Conservation (phyloP, 2,113 vertebrate genomes). For the Rhinolophus sinicus region DNA sequence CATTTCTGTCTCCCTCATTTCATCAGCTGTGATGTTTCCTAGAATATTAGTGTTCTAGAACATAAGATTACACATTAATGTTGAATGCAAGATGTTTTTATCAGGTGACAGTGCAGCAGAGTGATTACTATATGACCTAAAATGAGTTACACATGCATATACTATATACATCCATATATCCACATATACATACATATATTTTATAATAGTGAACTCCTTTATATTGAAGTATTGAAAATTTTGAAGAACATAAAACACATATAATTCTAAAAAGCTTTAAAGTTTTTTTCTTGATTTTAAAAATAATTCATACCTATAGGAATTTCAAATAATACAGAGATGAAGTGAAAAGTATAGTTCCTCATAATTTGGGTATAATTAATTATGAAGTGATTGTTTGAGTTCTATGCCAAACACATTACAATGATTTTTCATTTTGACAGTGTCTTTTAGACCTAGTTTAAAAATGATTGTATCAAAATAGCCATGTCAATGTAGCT, state of each 20-base stretch:
- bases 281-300: not conserved
- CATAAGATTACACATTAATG: not conserved
- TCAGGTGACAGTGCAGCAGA: not conserved
- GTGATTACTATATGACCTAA: not conserved
- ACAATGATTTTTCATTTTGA: slow-evolving; percentile 37
- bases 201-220: not conserved
- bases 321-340: not conserved
- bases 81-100: not conserved
- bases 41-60: not conserved
- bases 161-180: not conserved
- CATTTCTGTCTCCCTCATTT: not conserved
- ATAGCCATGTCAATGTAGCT: not conserved
- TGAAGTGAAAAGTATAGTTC: not conserved
- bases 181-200: not conserved
- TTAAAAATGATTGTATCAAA: slow-evolving; percentile 35
- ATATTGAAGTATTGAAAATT: not conserved
- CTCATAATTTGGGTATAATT: not conserved
- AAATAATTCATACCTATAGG: not conserved
- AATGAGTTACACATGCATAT: not conserved
- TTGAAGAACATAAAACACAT: not conserved
- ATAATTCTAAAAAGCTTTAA: not conserved
- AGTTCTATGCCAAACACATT: not conserved
- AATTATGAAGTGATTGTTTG: not conserved
- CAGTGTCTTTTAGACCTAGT: not conserved
- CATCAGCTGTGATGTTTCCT: not conserved